Evolutionary conservation across 2,113 vertebrate species (phyloP).

Genomic region (Myxocyprinus asiaticus): DNA sequence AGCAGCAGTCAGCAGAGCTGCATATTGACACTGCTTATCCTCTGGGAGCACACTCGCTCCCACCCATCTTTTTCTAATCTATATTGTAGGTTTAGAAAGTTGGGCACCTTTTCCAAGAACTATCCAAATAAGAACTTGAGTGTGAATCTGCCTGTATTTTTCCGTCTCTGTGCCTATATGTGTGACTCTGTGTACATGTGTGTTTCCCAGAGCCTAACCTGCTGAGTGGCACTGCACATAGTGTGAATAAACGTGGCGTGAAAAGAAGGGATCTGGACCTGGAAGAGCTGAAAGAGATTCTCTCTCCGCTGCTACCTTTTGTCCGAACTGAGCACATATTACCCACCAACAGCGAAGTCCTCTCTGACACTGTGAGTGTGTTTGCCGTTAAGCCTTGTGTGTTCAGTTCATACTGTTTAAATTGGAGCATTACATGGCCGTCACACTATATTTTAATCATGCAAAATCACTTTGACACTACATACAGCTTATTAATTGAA

Average conservation of each 20-base stretch:
- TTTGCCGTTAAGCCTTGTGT: neutral
- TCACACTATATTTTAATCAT: too few species aligned
- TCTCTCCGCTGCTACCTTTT: constrained; percentile 90
- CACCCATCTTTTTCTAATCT: constrained; percentile 13
- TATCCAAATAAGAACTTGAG: constrained; percentile 3
- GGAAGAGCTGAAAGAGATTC: constrained; percentile 94
- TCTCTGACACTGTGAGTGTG: constrained; percentile 85
- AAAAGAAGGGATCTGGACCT: constrained; percentile 94
- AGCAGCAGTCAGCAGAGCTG: constrained; percentile 10
- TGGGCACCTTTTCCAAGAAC: neutral
- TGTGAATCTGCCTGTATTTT: neutral
- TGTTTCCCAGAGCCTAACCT: constrained; percentile 89
- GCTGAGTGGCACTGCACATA: constrained; percentile 95
- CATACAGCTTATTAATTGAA: too few species aligned
- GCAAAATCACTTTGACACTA: too few species aligned
- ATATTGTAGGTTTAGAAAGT: constrained; percentile 6
- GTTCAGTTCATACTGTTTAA: too few species aligned
- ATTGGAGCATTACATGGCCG: too few species aligned
- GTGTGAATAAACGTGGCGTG: constrained; percentile 96
- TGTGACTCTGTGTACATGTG: constrained; percentile 40
- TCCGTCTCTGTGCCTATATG: constrained; percentile 9
- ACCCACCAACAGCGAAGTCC: constrained; percentile 90
- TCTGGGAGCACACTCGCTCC: constrained; percentile 9
- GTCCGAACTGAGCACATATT: constrained; percentile 94
- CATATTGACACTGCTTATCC: constrained; percentile 25